Conservation (phyloP, 2,113 vertebrate genomes). For the Cyphotilapia sp. region DNA sequence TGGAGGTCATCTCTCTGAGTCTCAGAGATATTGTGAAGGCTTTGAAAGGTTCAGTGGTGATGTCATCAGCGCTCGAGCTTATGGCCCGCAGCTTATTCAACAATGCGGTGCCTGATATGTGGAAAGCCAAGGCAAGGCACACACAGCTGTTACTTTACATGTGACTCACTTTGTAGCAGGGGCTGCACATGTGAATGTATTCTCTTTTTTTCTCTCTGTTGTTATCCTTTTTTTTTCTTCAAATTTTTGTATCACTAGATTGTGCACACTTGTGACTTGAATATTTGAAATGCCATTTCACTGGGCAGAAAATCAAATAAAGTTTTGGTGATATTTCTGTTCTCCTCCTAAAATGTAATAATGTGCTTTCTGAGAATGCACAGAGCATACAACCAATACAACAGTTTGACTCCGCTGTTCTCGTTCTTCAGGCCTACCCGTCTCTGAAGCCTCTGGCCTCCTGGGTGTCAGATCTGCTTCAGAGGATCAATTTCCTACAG, state of each 20-base stretch:
- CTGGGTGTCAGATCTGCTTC: conserved; percentile 83
- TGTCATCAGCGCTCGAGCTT: conserved; percentile 86
- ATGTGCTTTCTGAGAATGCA: not conserved
- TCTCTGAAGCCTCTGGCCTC: conserved; percentile 87
- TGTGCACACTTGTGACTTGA: not conserved
- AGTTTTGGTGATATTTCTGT: not conserved
- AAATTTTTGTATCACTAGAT: not conserved
- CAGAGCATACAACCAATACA: not conserved
- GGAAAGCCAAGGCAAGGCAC: conserved; percentile 78
- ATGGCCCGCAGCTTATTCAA: conserved; percentile 86
- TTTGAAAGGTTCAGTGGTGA: conserved; percentile 84
- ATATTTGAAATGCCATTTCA: not conserved
- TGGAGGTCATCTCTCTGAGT: conserved; percentile 74
- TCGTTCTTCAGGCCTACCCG: conserved; percentile 74
- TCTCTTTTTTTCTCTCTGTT: not conserved
- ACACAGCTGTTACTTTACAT: not conserved
- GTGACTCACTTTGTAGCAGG: not conserved
- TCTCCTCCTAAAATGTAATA: not conserved
- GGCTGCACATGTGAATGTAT: not conserved
- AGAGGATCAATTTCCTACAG: conserved; percentile 77
- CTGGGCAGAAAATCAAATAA: not conserved
- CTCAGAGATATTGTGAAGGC: conserved; percentile 83
- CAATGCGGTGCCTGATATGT: conserved; percentile 81
- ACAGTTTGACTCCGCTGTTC: not conserved
- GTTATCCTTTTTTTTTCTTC: not conserved